Evolutionary conservation across 2,113 vertebrate genomes (phyloP), one percentile per base, ranked within the genome.

Genomic region (Dunckerocampus dactyliophorus): DNA sequence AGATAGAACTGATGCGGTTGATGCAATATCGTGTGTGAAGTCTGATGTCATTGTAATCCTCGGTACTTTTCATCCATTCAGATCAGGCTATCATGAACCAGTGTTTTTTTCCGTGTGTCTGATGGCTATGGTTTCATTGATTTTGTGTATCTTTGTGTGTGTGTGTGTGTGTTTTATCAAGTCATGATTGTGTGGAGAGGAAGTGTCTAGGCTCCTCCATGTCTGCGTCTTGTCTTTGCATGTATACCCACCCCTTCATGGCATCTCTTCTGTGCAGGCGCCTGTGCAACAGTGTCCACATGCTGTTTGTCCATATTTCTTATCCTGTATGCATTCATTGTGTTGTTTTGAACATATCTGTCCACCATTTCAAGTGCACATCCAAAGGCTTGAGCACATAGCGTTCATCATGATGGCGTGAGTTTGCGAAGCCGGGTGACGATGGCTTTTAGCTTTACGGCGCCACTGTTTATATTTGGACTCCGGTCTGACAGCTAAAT

Each of bases 401-500:
- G 55, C 76, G 63, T 74, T 82, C 71, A 58, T 82, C 82, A 75
- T 11, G 67, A 56, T 28, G 15, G 78, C 84, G 84, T 75, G 80
- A 85, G 39, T 84, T 83, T 84, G 66, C 79, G 71, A 59, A 84
- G 83, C 76, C 75, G 75, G 79, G 61, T 67, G 77, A 84, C 71
- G 74, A 79, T 74, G 71, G 78, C 74, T 59, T 76, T 82, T 68
- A 22, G 70, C 72, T 87, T 85, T 80, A 81, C 67, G 63, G 75
- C 77, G 42, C 82, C 51, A 20, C 80, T 83, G 79, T 85, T 87
- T 84, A 63, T 77, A 82, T 87, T 85, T 88, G 85, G 74, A 69
- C 76, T 82, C 51, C 60, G 66, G 51, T n/a, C 65, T 78, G 47
- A 15, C 56, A 69, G 79, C 70, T 78, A 62, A 84, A 85, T 82